Conservation (phyloP, 2,888 invertebrate species). For the Ichneumon xanthorius region DNA sequence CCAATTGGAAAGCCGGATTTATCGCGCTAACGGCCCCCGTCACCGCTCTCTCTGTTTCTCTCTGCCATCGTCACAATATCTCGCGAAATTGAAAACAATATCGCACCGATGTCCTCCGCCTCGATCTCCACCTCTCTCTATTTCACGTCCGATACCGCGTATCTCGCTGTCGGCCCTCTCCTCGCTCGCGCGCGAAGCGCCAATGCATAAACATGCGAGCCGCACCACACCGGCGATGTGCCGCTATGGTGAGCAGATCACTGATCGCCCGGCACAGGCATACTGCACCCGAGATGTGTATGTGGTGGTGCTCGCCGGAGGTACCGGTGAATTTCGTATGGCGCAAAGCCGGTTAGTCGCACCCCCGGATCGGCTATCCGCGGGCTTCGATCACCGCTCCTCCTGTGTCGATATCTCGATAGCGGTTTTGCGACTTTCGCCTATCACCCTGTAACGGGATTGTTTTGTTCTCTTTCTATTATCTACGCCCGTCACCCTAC, state of each 20-base stretch:
- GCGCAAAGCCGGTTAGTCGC: slow-evolving; percentile 31
- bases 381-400: background rate
- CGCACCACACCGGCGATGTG: slow-evolving; percentile 1
- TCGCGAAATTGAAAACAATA: slow-evolving; percentile 76
- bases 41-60: slow-evolving; percentile 58
- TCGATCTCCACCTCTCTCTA: slow-evolving; percentile 42
- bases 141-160: slow-evolving; percentile 24
- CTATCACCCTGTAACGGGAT: background rate
- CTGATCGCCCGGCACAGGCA: slow-evolving; percentile 4
- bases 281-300: background rate
- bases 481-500: too few species aligned
- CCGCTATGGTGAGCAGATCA: slow-evolving; percentile 14
- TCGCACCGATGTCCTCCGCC: slow-evolving; percentile 66
- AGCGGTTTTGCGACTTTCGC: background rate
- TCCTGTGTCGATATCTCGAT: slow-evolving; percentile 1
- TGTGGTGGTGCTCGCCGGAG: slow-evolving; percentile 7
- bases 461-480: background rate
- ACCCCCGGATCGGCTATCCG: background rate
- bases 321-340: slow-evolving; percentile 13
- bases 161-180: slow-evolving; percentile 30
- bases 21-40: slow-evolving; percentile 77
- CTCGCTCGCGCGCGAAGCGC: slow-evolving; percentile 53
- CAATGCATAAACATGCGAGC: slow-evolving; percentile 62
- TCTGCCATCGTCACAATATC: slow-evolving; percentile 75
- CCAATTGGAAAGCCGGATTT: slow-evolving; percentile 81